Evolutionary conservation across 2,888 invertebrate genomes (phyloP).

Genomic region (Microctonus hyperodae): DNA sequence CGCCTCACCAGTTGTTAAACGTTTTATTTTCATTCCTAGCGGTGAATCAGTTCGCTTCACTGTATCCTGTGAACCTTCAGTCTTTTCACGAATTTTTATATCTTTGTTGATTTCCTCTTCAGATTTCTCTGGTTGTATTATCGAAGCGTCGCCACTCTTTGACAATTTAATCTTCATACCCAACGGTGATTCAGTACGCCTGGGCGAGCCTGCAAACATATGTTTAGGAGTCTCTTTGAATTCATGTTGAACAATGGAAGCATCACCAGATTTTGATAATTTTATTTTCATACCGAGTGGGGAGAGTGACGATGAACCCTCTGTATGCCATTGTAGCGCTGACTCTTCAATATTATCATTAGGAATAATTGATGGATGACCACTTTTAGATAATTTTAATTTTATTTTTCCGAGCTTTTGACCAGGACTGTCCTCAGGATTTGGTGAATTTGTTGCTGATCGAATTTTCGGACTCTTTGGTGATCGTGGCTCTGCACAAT

Average conservation of each 20-base stretch:
- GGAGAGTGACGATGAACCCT: conserved; percentile 51
- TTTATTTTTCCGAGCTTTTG: conserved; percentile 67
- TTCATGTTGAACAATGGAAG: conserved; percentile 49
- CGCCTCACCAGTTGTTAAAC: conserved; percentile 44
- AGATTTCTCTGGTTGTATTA: conserved; percentile 49
- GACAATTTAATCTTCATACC: conserved; percentile 58
- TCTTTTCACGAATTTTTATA: neutral
- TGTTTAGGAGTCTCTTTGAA: conserved; percentile 23
- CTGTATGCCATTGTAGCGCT: conserved; percentile 54
- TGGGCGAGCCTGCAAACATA: conserved; percentile 44
- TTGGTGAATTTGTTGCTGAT: conserved; percentile 59
- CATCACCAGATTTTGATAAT: conserved; percentile 52
- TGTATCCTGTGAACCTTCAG: conserved; percentile 33
- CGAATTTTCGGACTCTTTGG: conserved; percentile 61
- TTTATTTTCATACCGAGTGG: conserved; percentile 58
- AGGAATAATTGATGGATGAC: conserved; percentile 60
- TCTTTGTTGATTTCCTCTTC: neutral
- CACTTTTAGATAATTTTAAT: conserved; percentile 65
- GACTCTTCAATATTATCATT: conserved; percentile 54
- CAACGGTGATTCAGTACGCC: conserved; percentile 52
- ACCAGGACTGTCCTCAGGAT: conserved; percentile 60
- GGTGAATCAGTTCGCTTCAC: conserved; percentile 47
- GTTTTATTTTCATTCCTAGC: conserved; percentile 58
- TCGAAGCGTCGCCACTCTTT: conserved; percentile 55
- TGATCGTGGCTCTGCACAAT: conserved; percentile 58